Evolutionary conservation across 1,140 invertebrate species (phyloP).

Genomic region (Orius laevigatus): DNA sequence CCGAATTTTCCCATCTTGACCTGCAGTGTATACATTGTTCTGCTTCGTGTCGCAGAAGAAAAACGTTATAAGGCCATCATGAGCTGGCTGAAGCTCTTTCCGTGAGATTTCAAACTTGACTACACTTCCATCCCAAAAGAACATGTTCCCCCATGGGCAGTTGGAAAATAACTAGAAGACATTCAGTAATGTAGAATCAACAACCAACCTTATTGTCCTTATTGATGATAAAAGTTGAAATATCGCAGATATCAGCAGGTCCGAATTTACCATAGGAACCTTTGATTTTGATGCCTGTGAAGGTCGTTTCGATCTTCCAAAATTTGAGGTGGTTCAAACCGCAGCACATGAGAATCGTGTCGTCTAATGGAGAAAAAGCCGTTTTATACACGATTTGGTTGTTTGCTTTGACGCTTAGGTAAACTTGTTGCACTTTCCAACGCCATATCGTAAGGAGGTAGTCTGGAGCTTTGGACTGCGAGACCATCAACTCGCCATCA

Average conservation of each 20-base stretch:
- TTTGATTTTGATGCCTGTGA: constrained; percentile 77
- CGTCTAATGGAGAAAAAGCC: constrained; percentile 46
- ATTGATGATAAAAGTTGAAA: constrained; percentile 41
- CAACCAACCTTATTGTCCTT: not conserved
- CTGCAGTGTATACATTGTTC: constrained; percentile 40
- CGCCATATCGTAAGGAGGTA: constrained; percentile 76
- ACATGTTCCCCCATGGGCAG: constrained; percentile 75
- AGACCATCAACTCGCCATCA: constrained; percentile 59
- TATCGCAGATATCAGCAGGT: constrained; percentile 77
- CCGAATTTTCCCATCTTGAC: constrained; percentile 62
- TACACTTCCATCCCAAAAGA: constrained; percentile 72
- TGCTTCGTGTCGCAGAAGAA: constrained; percentile 43
- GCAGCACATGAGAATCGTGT: too few relatives aligned
- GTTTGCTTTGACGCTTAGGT: constrained; percentile 61
- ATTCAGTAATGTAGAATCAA: constrained; percentile 28
- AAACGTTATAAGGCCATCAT: constrained; percentile 51
- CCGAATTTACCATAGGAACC: constrained; percentile 73
- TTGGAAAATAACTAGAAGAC: constrained; percentile 57
- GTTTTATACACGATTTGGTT: constrained; percentile 60
- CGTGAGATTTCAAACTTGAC: constrained; percentile 65
- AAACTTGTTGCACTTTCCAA: constrained; percentile 56
- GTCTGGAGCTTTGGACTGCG: constrained; percentile 70
- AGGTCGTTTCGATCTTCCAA: constrained; percentile 82
- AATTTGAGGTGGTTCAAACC: constrained; percentile 66
- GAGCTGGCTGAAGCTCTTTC: constrained; percentile 51